phyloP scores from a whole-genome alignment of 2,113 vertebrate genomes.

The Otis tarda region DNA sequence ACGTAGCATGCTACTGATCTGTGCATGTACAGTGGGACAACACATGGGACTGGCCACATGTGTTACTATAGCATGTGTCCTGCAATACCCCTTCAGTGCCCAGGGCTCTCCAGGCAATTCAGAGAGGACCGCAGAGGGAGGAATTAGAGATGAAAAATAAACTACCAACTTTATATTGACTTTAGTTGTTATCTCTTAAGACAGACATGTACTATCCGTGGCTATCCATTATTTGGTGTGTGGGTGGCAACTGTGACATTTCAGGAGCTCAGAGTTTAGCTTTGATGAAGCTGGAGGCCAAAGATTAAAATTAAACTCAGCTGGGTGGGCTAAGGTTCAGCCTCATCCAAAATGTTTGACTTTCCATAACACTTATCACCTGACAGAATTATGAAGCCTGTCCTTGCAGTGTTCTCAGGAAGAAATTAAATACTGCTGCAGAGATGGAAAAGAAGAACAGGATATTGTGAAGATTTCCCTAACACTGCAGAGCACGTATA shows the following conservation, averaged over 20 bases:
- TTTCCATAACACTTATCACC: not conserved
- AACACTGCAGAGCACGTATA: not conserved
- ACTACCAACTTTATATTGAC: not conserved
- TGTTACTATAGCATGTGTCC: fast-evolving
- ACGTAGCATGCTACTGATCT: fast-evolving
- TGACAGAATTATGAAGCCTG: not conserved
- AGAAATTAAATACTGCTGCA: not conserved
- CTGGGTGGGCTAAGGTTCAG: not conserved
- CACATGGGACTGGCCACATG: fast-evolving
- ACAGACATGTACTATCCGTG: not conserved
- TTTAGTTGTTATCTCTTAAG: not conserved
- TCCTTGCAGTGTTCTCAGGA: not conserved
- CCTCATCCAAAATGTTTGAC: not conserved
- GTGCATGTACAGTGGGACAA: not conserved
- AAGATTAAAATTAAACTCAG: constrained; percentile 21
- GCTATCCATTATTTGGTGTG: not conserved
- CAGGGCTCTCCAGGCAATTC: not conserved
- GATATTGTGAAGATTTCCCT: not conserved
- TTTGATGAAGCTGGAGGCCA: not conserved
- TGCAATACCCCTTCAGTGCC: not conserved
- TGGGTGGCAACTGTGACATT: constrained; percentile 25
- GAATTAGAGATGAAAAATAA: not conserved
- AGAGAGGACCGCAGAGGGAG: not conserved
- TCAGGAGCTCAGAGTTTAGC: constrained; percentile 13
- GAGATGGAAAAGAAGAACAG: constrained; percentile 1